These are phyloP conservation scores for Lapara coniferarum DNA, from an alignment of 2,888 invertebrate genomes.

Conservation along the genomic window DNA sequence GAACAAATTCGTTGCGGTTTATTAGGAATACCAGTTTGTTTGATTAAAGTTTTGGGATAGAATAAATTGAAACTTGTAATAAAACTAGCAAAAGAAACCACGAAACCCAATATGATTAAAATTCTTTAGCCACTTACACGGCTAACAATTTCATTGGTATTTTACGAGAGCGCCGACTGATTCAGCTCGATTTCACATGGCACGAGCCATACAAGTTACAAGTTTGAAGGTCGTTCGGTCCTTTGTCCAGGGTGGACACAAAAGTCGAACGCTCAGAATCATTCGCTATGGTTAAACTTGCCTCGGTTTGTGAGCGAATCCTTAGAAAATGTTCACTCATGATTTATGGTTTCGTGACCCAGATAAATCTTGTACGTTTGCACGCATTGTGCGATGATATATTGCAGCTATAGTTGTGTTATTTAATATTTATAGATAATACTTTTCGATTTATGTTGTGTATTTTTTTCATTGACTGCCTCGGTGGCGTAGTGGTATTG, in stretches of 20 bases:
- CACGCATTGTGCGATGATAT: constrained; percentile 10
- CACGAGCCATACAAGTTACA: constrained; percentile 2
- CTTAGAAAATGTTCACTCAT: constrained; percentile 9
- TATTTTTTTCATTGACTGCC: no score
- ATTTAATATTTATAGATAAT: constrained; percentile 4
- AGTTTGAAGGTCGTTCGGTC: neutral
- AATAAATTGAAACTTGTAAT: no score
- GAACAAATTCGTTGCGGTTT: no score
- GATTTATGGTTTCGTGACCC: constrained; percentile 21
- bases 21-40: no score
- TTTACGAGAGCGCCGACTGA: neutral
- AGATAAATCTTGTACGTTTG: constrained; percentile 23
- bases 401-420: neutral
- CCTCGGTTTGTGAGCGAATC: neutral
- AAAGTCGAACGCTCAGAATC: constrained; percentile 10
- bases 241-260: constrained; percentile 7
- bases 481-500: no score
- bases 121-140: neutral
- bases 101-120: no score
- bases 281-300: constrained; percentile 5
- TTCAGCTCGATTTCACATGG: constrained; percentile 1
- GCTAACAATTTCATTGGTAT: constrained; percentile 6
- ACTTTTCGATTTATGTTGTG: neutral
- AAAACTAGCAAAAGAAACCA: no score
- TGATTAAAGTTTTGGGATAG: no score